Base-by-base conservation (phyloP, 1,140 invertebrate species). In the Anthonomus grandis region DNA sequence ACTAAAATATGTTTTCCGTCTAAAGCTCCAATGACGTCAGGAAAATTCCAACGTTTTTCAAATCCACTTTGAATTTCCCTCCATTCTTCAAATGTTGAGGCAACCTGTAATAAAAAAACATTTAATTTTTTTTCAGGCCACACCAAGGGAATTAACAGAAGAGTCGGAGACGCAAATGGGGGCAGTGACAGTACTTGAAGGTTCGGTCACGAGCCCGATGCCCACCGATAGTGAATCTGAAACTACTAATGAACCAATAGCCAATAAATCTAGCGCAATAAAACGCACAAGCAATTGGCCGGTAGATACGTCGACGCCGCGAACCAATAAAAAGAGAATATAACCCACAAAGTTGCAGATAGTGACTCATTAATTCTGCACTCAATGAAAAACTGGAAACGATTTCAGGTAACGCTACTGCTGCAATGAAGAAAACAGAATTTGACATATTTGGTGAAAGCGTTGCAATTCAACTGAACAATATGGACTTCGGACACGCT, bases 11-110 rank as follows among this genome's bases (percentile, higher is more conserved):
- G n/a, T n/a, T n/a, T n/a, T n/a, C n/a, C n/a, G 6, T 38, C 27
- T n/a, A 31, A 31, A 31, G 27, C 27, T 31, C 27, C 27, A 31
- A 31, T 31, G 27, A 31, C 27, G n/a, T 8, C n/a, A n/a, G 27
- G 27, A 31, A n/a, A 25, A 31, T 57, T 38, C 58, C 62, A 34
- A 13, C 19, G 25, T 59, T 21, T 31, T 31, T 6, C 27, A 31
- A 31, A 31, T 31, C 27, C 27, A 31, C 27, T 6, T 31, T 31
- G n/a, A 31, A 31, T 31, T 6, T n/a, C 6, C n/a, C 27, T n/a
- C 27, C 27, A 31, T 6, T 6, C 27, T 31, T 31, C 27, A 31
- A 31, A 31, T 31, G 27, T 31, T 8, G 27, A 31, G 27, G 27
- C 6, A 31, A 31, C 27, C 27, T 31, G 27, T 31, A 31, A 31